Evolutionary conservation across 2,113 vertebrate species (phyloP), one percentile per base, ranked within the genome.

Genomic region (Mystacornis crossleyi): DNA sequence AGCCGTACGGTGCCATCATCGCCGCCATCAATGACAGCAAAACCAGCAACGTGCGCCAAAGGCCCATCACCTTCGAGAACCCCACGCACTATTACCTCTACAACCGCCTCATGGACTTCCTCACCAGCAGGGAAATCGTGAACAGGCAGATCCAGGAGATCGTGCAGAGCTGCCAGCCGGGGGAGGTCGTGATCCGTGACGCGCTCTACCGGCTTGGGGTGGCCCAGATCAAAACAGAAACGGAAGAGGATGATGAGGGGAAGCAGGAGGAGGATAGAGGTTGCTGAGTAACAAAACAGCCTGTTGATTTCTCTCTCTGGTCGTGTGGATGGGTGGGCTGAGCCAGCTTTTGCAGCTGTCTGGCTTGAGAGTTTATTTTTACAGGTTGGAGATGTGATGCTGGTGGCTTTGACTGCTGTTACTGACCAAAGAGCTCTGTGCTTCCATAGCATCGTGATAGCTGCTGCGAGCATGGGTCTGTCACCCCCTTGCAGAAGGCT

Each of bases 11-110:
- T 3, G 67, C 96, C 80, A 38, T 98, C 89, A 96, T 98, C 18
- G 66, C 97, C 8, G 97, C 98, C 38, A 96, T 98, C 16, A 17
- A 29, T 1, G 97, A 97, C 62, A 98, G 97, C 95, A 98, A 95
- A n/a, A 94, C 97, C 4, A 98, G 93, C 83, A 86, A 16, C 14
- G 14, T 96, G 57, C 98, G 97, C 53, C 98, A 95, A 34, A 97
- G 95, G 72, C 96, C 98, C 48, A 97, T 99, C 36, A 98, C 98
- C 95, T 99, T 99, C 18, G 98, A 98, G 94, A 99, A 99, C 14
- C 98, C 99, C 5, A 99, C 99, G 1, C 99, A 99, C 96, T 99
- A 99, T 98, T 99, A 99, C 98, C 99, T 99, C 86, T 99, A 99
- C 97, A 99, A 99, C 97, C 99, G 99, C 40, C 98, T 99, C 94